Percentiles rank a stretch among this genome's conserved stretches.
These are phyloP conservation scores for Rapana venosa DNA, from an alignment of 2,888 invertebrate genomes.

Conservation along the genomic window DNA sequence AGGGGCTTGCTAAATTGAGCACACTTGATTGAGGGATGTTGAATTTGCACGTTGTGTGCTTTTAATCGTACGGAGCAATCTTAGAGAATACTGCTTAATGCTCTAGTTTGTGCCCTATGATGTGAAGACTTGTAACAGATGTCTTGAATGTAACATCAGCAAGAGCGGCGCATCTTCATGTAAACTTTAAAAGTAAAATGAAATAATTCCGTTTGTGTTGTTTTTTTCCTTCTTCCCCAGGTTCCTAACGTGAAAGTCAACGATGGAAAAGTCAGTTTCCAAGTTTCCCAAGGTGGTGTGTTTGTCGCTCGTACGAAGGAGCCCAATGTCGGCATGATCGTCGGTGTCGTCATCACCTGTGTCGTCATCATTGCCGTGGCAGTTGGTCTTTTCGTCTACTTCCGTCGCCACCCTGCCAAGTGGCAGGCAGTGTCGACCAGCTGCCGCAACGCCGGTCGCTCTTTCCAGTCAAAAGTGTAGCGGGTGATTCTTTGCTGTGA, in stretches of 20 bases:
- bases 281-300: constrained; percentile 67
- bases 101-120: too few species aligned
- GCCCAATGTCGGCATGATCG: constrained; percentile 64
- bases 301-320: constrained; percentile 66
- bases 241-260: constrained; percentile 57
- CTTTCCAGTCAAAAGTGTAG: constrained; percentile 55
- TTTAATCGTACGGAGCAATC: too few species aligned
- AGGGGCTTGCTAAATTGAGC: too few species aligned
- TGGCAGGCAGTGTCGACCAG: constrained; percentile 58
- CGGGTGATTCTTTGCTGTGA: background rate
- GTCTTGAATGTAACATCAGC: too few species aligned
- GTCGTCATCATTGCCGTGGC: constrained; percentile 61
- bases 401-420: constrained; percentile 66
- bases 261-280: constrained; percentile 61
- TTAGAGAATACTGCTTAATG: too few species aligned
- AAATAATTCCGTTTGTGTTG: background rate
- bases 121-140: too few species aligned
- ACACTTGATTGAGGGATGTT: too few species aligned
- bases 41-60: too few species aligned
- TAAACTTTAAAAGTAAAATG: too few species aligned
- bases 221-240: background rate
- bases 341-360: constrained; percentile 65
- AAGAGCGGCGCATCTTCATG: too few species aligned
- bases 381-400: constrained; percentile 64
- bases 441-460: constrained; percentile 56